Evolutionary conservation across 2,113 vertebrate species (phyloP), one percentile per base, ranked within the genome.

Genomic region (Seriola quinqueradiata): DNA sequence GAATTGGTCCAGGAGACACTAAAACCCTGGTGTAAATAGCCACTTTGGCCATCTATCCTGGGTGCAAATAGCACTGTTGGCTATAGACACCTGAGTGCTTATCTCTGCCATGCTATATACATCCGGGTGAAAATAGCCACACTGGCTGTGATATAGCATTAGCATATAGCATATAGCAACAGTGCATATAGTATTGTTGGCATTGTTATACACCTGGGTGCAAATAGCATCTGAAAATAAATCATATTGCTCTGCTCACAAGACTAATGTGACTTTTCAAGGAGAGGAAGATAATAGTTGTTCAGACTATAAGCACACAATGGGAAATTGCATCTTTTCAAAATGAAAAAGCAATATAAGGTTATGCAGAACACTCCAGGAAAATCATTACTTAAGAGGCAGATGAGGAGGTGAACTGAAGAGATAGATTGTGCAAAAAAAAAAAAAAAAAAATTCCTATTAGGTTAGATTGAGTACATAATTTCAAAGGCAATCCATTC

Each of bases 321-420:
- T 28, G 68, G 23, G 63, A 79, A 73, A 87, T 70, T 75, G 38
- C 42, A 74, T 74, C 19, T 72, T 83, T 79, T 81, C 38, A 17
- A 73, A 83, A 64, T 86, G 58, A 84, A 84, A 75, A 72, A 21
- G 54, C 10, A n/a, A 61, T 21, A 83, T 71, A 57, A 52, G 21
- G 50, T 55, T 16, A 48, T 34, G 25, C 44, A n/a, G 40, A 9
- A 4, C 23, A 68, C 17, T 65, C 40, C 21, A 21, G 25, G 52
- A 70, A 38, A 78, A 66, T 67, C 60, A 32, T 9, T 59, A 70
- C 4, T 21, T 46, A 25, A 67, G 59, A 60, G 13, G 42, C 34
- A 64, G 25, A 67, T 64, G 55, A 46, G 48, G 38, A 55, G 42
- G 46, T 68, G 32, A 21, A 50, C 28, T 34, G 40, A 19, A 34